A percentile compares a stretch with the other conserved stretches of the same genome.
These are phyloP conservation scores for Chionis minor DNA, from an alignment of 2,113 vertebrate species.

Conservation along the genomic window DNA sequence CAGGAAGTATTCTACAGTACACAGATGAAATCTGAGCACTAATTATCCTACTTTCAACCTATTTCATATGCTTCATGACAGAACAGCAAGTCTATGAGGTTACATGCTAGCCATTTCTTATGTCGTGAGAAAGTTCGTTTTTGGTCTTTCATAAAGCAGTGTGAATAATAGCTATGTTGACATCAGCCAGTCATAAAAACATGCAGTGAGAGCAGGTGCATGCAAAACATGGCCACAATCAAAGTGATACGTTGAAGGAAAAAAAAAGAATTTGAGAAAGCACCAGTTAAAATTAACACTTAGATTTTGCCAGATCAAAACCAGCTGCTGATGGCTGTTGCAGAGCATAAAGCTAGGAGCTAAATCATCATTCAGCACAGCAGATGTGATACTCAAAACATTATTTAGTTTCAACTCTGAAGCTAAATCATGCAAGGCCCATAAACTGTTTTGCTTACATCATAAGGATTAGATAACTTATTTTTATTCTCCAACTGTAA, in stretches of 20 bases:
- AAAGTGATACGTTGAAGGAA: conserved; percentile 55
- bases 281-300: conserved; percentile 68
- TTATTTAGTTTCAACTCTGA: conserved; percentile 59
- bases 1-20: conserved; percentile 58
- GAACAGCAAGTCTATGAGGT: conserved; percentile 67
- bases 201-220: conserved; percentile 74
- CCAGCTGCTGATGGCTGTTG: conserved; percentile 50
- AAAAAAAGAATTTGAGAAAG: conserved; percentile 42
- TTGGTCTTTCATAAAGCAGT: conserved; percentile 69
- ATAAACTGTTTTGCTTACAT: conserved; percentile 63
- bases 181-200: conserved; percentile 70
- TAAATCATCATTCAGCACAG: conserved; percentile 63
- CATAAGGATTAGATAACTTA: conserved; percentile 56
- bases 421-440: conserved; percentile 76
- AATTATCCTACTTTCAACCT: conserved; percentile 60
- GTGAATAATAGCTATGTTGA: conserved; percentile 45
- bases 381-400: conserved; percentile 68
- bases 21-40: conserved; percentile 68
- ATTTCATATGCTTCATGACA: conserved; percentile 64
- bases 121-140: conserved; percentile 47
- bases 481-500: conserved; percentile 56
- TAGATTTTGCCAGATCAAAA: conserved; percentile 59
- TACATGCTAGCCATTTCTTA: conserved; percentile 62
- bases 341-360: conserved; percentile 59
- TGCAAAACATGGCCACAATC: conserved; percentile 74